These are phyloP conservation scores for Polyommatus icarus DNA, from an alignment of 2,888 invertebrate genomes.

Conservation along the genomic window DNA sequence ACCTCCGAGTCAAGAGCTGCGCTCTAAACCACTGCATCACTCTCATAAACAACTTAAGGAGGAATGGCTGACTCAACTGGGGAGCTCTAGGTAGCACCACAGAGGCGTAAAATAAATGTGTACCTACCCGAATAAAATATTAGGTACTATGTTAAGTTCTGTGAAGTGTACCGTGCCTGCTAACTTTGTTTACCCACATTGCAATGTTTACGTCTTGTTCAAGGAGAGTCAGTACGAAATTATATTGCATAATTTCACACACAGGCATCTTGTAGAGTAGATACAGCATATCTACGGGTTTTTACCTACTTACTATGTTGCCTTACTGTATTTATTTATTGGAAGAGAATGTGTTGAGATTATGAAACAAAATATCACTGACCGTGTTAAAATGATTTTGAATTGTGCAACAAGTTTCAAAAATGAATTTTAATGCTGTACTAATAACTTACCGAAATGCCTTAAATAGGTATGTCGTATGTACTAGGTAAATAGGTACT, in stretches of 20 bases:
- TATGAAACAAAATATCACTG: neutral
- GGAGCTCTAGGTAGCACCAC: too few relatives aligned
- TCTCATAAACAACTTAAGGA: too few relatives aligned
- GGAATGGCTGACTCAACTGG: too few relatives aligned
- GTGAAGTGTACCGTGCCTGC: too few relatives aligned
- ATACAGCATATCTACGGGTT: neutral
- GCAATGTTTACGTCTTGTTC: constrained; percentile 23
- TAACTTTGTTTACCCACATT: constrained; percentile 7
- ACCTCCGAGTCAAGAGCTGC: too few relatives aligned
- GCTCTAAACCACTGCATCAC: too few relatives aligned
- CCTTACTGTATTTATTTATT: neutral
- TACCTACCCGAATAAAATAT: too few relatives aligned
- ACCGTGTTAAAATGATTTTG: neutral
- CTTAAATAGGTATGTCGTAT: neutral
- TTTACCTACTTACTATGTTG: neutral
- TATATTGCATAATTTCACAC: constrained; percentile 8
- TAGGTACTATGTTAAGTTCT: too few relatives aligned
- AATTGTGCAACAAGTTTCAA: neutral
- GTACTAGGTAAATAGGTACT: neutral
- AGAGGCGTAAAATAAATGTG: too few relatives aligned
- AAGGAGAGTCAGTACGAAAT: constrained; percentile 1
- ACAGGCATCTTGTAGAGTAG: neutral
- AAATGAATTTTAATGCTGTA: neutral
- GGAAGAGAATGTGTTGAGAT: neutral
- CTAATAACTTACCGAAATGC: neutral